Percentiles rank a stretch among this genome's conserved stretches.
Conservation (phyloP, 30 jellyfish, hydroid and myxozoan species). For the Hydractinia symbiolongicarpus region DNA sequence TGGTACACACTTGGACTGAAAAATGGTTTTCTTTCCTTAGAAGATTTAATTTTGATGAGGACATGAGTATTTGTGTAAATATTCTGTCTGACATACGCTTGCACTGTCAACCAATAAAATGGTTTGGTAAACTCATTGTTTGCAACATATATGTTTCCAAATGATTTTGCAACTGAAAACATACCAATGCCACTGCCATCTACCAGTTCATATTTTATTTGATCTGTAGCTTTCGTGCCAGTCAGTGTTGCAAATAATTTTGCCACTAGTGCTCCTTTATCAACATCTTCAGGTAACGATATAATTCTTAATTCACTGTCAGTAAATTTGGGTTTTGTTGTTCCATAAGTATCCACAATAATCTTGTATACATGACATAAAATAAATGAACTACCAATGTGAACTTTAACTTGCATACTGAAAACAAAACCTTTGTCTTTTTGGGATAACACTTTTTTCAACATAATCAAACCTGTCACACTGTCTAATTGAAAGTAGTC, state of each 20-base stretch:
- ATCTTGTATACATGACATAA: conserved; percentile 29
- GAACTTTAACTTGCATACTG: conserved; percentile 32
- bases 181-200: conserved; percentile 91
- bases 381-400: conserved; percentile 49
- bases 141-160: conserved; percentile 5
- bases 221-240: conserved; percentile 37
- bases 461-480: conserved; percentile 29
- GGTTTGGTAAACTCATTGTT: conserved; percentile 8
- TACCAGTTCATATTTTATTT: conserved; percentile 53
- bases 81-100: conserved; percentile 70
- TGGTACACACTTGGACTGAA: conserved; percentile 34
- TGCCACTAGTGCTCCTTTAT: conserved; percentile 50
- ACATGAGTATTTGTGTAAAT: conserved; percentile 68
- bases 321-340: conserved; percentile 19
- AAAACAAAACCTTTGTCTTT: conserved; percentile 18
- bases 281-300: conserved; percentile 50
- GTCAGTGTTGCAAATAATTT: conserved; percentile 39
- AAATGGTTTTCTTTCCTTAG: neutral
- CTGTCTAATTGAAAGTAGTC: conserved; percentile 27
- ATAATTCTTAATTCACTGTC: conserved; percentile 29
- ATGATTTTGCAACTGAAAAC: conserved; percentile 31
- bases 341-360: conserved; percentile 22
- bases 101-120: conserved; percentile 83
- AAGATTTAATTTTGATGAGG: conserved; percentile 21
- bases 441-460: conserved; percentile 2